Conservation (phyloP, 2,113 vertebrate species). For the Anarhynchus alexandrinus region DNA sequence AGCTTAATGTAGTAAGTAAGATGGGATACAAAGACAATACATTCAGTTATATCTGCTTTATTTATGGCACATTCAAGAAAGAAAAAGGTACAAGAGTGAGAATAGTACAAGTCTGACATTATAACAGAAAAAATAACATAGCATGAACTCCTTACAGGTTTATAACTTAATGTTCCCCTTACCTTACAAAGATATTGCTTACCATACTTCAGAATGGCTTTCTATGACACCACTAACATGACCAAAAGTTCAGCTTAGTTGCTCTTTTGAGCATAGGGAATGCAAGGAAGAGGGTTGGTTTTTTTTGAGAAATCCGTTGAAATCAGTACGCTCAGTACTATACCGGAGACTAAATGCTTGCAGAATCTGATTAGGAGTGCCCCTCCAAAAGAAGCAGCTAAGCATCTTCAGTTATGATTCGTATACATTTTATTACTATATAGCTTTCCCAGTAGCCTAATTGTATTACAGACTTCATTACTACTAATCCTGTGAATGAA, state of each 20-base stretch:
- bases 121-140: neutral
- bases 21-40: slow-evolving; percentile 26
- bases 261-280: neutral
- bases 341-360: neutral
- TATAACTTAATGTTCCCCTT: neutral
- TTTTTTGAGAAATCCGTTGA: neutral
- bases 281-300: accelerated
- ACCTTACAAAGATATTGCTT: neutral
- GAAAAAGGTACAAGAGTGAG: neutral
- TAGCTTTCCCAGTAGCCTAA: neutral
- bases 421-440: neutral
- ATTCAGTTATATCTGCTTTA: slow-evolving; percentile 12
- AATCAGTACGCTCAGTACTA: neutral
- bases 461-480: neutral
- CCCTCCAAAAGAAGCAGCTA: neutral
- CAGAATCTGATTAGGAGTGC: neutral
- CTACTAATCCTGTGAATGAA: neutral
- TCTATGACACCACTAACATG: neutral
- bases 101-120: neutral
- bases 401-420: neutral
- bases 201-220: neutral
- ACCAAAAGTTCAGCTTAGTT: neutral
- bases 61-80: neutral
- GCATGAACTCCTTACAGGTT: neutral
- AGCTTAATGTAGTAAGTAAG: slow-evolving; percentile 78